Evolutionary conservation across 2,113 vertebrate species (phyloP), one percentile per base, ranked within the genome.

Genomic region (Eretmodus cyanostictus): DNA sequence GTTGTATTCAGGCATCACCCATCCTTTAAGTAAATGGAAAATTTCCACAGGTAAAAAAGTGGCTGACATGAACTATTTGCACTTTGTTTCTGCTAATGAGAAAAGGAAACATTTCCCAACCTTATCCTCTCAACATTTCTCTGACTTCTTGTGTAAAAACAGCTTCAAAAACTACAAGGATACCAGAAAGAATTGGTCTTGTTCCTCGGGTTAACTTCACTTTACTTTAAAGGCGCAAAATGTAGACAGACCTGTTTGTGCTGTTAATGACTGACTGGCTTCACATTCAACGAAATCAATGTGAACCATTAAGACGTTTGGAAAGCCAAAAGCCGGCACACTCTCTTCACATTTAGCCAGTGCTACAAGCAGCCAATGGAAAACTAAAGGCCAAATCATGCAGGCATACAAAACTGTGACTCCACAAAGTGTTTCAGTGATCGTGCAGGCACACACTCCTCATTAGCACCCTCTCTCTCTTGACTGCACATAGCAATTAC

Each of bases 401-500:
- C 81, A 34, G 24, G 16, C n/a, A 7, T 1, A 6, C 3, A 40
- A 11, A 7, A 45, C 34, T 12, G 24, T 6, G 24, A 61, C 54
- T 29, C 45, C 66, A 4, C 63, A 73, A 66, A 88, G 71, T 83
- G 82, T 71, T 87, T 19, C 7, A 24, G 80, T 0, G 19, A 45
- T 24, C 2, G 55, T 61, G 57, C 5, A 31, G 53, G 9, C 63
- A 81, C 83, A 34, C 55, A 68, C 19, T 85, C 29, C 12, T 87
- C 84, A 86, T 90, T 84, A 90, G 49, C 80, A 16, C 53, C 31
- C 38, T 8, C 68, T 53, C 49, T 53, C 55, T 83, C 87, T 84
- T 82, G 80, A 36, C 78, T 85, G 90, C 85, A 86, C 85, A 78
- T 24, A 81, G 86, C 84, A 88, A 92, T 93, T 89, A 93, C 82